Evolutionary conservation across 2,113 vertebrate genomes (phyloP), one percentile per base, ranked within the genome.

Genomic region (Egretta garzetta): DNA sequence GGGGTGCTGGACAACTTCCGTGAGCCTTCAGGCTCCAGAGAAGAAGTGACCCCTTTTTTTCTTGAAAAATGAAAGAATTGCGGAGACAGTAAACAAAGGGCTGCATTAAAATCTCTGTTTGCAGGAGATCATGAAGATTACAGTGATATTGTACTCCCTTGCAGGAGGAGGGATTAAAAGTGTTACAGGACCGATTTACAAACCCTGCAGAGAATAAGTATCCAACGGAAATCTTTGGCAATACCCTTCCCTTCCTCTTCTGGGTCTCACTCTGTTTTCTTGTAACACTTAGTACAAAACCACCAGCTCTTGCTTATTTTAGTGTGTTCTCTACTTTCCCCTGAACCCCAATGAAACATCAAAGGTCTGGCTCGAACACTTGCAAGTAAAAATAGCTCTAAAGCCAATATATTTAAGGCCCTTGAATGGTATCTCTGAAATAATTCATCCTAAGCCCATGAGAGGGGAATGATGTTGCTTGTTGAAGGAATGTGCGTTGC

Each of bases 11-110:
- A 21, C 56, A 90, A 79, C 70, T 91, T 93, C 85, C 53, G 64
- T 0, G 4, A 94, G 81, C 81, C 90, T 94, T 60, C 71, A 82
- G 96, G 94, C 91, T 95, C n/a, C 32, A 52, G 32, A 79, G 53
- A 30, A 86, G 72, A 95, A 82, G 67, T 90, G 71, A 89, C 59
- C 64, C 18, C 10, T 43, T 22, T 79, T 77, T 79, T 70, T 72
- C 32, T 33, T 59, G 17, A 79, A 82, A 82, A 71, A 67, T 64
- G 23, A 86, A 82, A 75, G 58, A 87, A 73, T 59, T 88, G 21
- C 67, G 76, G 55, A 91, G 33, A 96, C 81, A 91, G 91, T 83
- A 94, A 91, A 97, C 91, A 95, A 92, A 96, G 63, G 62, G 50
- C 41, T 71, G 19, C 32, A 88, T 94, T 96, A 95, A 96, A 96